Base-by-base conservation (phyloP, 1,140 invertebrate genomes). In the Bombus waltoni region DNA sequence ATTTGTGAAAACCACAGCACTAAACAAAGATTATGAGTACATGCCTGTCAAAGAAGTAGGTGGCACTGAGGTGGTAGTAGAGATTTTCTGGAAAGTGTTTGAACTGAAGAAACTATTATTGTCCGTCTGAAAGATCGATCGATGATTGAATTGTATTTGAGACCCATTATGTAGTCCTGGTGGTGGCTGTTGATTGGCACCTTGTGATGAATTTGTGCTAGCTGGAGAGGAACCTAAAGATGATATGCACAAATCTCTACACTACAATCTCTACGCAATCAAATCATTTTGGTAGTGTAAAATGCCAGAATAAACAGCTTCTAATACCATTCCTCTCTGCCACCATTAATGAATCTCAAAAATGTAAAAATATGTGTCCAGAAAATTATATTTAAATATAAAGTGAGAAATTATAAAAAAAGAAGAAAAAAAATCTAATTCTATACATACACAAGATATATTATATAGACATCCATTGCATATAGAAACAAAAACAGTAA, bases 91-190 rank as follows among this genome's bases (percentile, higher is more conserved):
- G 90, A 96, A 96, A 86, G 92, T 95, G 83, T 96, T 95, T 35
- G 95, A 95, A 89, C 95, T 96, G 92, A 96, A 96, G 92, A 96
- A 96, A 91, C 95, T 96, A 90, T 96, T 96, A 93, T 96, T 96
- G 92, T 96, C 96, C 75, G 94, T 93, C 91, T 96, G 95, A 93
- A 96, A 95, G 89, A 96, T 94, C 65, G 95, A 95, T 83, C 94
- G 93, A 89, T 95, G 94, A 89, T 93, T 95, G 73, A 95, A 91
- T 87, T 93, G 94, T 86, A 93, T 91, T 90, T 95, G 94, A 81
- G 91, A 90, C 83, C 94, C 93, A 77, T 94, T 94, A 89, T 91
- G 92, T 85, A 94, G 87, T 87, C 94, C 94, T 74, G 94, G 93
- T 86, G 94, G 94, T 81, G 92, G 90, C 68, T 90, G 93, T 85